Conservation (phyloP, 2,797 vertebrate species). For the Coregonus sp. region DNA sequence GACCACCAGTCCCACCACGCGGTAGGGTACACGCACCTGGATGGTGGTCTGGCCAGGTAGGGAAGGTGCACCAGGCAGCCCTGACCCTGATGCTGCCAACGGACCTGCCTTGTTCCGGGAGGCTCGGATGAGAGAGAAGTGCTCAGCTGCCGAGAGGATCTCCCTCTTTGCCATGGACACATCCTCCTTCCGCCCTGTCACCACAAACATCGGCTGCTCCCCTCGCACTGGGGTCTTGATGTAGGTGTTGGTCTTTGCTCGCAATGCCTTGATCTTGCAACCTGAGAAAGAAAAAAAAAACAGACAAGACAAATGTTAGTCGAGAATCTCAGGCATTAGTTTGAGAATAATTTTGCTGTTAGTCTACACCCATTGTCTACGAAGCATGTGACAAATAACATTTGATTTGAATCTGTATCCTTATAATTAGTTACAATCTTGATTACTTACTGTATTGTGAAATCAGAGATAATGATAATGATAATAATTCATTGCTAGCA, state of each 20-base stretch:
- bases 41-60: conserved; percentile 93
- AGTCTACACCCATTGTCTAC: too few relatives aligned
- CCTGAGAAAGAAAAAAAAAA: conserved; percentile 65
- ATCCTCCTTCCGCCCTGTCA: conserved; percentile 93
- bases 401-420: too few relatives aligned
- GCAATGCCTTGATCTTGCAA: conserved; percentile 95
- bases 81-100: conserved; percentile 69
- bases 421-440: background rate
- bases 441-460: background rate
- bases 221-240: conserved; percentile 96
- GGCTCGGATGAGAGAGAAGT: conserved; percentile 95
- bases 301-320: conserved; percentile 3
- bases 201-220: conserved; percentile 94
- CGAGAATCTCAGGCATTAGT: background rate
- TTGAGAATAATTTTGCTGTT: too few relatives aligned
- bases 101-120: conserved; percentile 89
- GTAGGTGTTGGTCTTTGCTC: conserved; percentile 96
- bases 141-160: conserved; percentile 92
- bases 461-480: background rate
- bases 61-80: conserved; percentile 74
- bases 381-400: too few relatives aligned
- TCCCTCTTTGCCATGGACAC: conserved; percentile 94
- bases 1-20: conserved; percentile 92
- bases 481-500: background rate
- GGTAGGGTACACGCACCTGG: conserved; percentile 93